These are phyloP conservation scores for Heliopora coerulea DNA, from an alignment of 92 coral and sea anemone species.

Conservation along the genomic window DNA sequence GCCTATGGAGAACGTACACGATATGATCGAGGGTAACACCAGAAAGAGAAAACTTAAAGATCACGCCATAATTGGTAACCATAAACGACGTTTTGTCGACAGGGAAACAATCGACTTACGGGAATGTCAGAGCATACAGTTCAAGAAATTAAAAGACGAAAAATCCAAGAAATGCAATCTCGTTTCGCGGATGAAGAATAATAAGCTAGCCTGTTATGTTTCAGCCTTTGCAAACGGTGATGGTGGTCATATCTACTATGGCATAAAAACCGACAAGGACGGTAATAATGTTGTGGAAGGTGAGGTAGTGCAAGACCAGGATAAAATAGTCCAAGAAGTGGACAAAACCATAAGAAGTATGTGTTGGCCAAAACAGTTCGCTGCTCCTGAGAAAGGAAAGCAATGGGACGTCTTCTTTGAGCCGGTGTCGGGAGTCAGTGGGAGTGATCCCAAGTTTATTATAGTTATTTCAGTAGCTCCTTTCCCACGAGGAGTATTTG, in stretches of 20 bases:
- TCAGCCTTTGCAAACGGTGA: conserved; percentile 26
- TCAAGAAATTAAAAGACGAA: background rate
- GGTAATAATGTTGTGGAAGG: conserved; percentile 1
- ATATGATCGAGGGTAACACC: background rate
- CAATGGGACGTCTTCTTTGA: conserved; percentile 21
- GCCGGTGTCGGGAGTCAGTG: background rate
- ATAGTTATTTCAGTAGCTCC: conserved; percentile 8
- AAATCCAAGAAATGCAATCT: background rate
- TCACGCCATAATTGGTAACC: background rate
- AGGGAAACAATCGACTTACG: background rate
- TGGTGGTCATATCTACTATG: conserved; percentile 29
- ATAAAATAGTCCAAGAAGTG: background rate
- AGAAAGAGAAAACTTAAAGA: background rate
- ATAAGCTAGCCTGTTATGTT: conserved; percentile 1
- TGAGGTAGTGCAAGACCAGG: background rate
- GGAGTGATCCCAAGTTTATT: background rate
- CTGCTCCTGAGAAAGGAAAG: background rate
- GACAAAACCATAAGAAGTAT: background rate
- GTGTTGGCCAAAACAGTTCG: background rate
- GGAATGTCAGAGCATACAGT: conserved; percentile 2
- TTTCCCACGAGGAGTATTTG: conserved; percentile 3
- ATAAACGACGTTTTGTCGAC: background rate
- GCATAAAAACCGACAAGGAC: background rate
- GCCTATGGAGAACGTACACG: background rate
- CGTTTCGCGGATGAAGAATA: background rate